Conservation (phyloP, 2,888 invertebrate species). For the Acrocera orbiculus region DNA sequence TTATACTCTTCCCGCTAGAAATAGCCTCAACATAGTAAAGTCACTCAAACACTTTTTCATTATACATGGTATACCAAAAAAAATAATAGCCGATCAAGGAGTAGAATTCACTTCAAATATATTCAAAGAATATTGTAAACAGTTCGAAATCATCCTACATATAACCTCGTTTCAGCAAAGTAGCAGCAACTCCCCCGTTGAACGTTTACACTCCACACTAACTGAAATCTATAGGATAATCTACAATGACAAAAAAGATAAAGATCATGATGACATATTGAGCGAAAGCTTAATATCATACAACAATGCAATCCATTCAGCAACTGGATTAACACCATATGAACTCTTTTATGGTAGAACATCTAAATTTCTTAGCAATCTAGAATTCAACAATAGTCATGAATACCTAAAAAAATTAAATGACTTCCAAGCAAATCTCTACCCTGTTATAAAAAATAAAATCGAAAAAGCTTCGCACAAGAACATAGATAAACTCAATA, state of each 20-base stretch:
- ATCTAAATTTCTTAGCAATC: neutral
- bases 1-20: too few relatives aligned
- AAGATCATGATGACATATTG: neutral
- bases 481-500: slow-evolving; percentile 4
- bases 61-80: too few relatives aligned
- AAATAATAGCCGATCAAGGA: too few relatives aligned
- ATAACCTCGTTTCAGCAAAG: slow-evolving; percentile 1
- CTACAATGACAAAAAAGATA: neutral
- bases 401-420: slow-evolving; percentile 3
- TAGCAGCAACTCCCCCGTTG: neutral
- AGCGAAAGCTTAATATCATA: neutral
- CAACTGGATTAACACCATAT: neutral
- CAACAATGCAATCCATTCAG: neutral
- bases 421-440: slow-evolving; percentile 1
- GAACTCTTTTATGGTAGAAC: neutral
- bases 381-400: neutral
- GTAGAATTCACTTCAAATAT: too few relatives aligned
- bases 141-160: too few relatives aligned
- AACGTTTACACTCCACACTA: slow-evolving; percentile 1
- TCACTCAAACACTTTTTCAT: too few relatives aligned
- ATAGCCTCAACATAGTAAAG: too few relatives aligned
- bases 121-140: too few relatives aligned
- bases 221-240: neutral
- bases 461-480: neutral
- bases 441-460: slow-evolving; percentile 3